A percentile compares a stretch with the other conserved stretches of the same genome.
phyloP scores from a whole-genome alignment of 2,888 invertebrate genomes.

The Azorinus chamasolen region DNA sequence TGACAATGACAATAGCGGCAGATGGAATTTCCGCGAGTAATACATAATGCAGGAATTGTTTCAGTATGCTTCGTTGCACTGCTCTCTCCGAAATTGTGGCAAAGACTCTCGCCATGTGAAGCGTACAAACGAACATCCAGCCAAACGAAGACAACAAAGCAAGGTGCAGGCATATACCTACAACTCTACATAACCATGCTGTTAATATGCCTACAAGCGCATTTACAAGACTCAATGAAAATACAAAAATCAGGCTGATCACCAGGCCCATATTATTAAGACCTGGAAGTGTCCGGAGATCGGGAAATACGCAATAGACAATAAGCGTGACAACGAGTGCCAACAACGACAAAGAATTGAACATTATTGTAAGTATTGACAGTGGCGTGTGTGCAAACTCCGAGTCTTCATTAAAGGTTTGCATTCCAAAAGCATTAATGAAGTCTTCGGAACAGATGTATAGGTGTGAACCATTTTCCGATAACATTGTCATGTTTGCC shows the following conservation, averaged over 20 bases:
- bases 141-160: neutral
- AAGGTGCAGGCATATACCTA: constrained; percentile 22
- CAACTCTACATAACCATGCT: constrained; percentile 19
- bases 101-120: constrained; percentile 28
- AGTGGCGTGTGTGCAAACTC: too few relatives aligned
- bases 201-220: constrained; percentile 4
- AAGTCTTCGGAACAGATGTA: too few relatives aligned
- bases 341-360: constrained; percentile 22
- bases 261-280: constrained; percentile 39
- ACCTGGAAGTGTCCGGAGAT: constrained; percentile 45
- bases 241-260: constrained; percentile 15
- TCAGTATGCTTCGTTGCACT: neutral
- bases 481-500: too few relatives aligned
- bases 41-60: neutral
- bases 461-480: too few relatives aligned
- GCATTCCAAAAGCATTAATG: too few relatives aligned
- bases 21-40: neutral
- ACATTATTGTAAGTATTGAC: constrained; percentile 26
- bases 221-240: constrained; percentile 24
- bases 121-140: constrained; percentile 36
- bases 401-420: too few relatives aligned
- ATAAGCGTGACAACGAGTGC: constrained; percentile 24
- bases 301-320: constrained; percentile 24
- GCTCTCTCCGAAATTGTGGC: neutral
- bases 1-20: neutral